Evolutionary conservation across 2,888 invertebrate genomes (phyloP), one percentile per base, ranked within the genome.

Genomic region (Drosophila mayaguana): DNA sequence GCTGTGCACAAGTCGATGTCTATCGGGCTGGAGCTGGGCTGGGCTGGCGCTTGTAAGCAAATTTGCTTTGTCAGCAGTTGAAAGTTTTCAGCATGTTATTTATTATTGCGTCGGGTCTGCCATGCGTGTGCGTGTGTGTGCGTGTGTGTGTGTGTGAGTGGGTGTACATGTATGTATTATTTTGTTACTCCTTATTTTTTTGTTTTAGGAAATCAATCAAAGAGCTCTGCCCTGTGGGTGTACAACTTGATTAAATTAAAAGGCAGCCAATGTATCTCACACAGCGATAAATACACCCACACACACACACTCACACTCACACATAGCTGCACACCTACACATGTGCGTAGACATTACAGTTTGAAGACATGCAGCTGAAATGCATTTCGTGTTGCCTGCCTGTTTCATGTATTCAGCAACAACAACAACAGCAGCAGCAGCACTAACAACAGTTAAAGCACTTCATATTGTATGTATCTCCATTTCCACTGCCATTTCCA

Each of bases 61-160:
- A 86, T 86, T 89, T 77, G 88, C 85, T 74, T 79, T 80, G 89
- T 86, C 89, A 90, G 89, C 86, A 89, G 69, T 72, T 82, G 88
- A 80, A 86, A 80, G 78, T 90, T 83, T 83, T 78, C 78, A 73
- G 72, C 63, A 79, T 81, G 89, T 87, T 84, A 90, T 90, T 90
- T 86, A 90, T 90, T 89, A 85, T 89, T 90, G 90, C 78, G 69
- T 72, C 70, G 67, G 64, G 63, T 51, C 53, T 48, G 28, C 9
- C 28, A 50, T 53, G 32, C 48, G 40, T 55, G 54, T 11, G 53
- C 45, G 18, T 45, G 43, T 50, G 45, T 16, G 6, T 20, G 28
- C 1, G 32, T 32, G 32, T 38, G 54, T 1, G 40, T 45, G 16
- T 42, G 38, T 43, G 12, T 34, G 12, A 12, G 43, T 50, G 50